Conservation (phyloP, 2,888 invertebrate species). For the Lacanobia wlatinum region DNA sequence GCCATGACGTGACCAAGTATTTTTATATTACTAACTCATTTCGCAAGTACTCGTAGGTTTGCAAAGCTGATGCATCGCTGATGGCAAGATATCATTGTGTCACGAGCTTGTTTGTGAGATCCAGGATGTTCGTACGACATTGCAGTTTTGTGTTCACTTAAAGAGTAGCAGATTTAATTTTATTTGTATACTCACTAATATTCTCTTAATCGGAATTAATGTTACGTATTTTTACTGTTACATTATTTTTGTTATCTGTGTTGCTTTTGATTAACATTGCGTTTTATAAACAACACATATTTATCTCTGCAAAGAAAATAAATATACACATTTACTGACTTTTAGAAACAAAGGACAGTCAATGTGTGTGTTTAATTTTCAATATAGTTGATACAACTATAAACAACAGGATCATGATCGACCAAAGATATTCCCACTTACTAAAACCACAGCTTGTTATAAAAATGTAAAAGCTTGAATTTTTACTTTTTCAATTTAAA, state of each 20-base stretch:
- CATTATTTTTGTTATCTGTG: background rate
- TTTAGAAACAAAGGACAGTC: background rate
- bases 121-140: conserved; percentile 40
- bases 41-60: conserved; percentile 67
- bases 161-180: conserved; percentile 1
- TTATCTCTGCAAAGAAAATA: background rate
- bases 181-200: background rate
- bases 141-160: conserved; percentile 19
- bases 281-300: background rate
- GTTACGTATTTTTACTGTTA: background rate
- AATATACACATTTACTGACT: background rate
- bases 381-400: background rate
- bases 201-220: background rate
- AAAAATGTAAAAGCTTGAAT: conserved; percentile 62
- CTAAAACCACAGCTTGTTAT: conserved; percentile 40
- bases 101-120: conserved; percentile 64
- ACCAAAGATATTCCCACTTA: conserved; percentile 21
- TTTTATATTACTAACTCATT: conserved; percentile 71
- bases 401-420: conserved; percentile 11
- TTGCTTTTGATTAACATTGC: background rate
- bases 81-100: conserved; percentile 61
- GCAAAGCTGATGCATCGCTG: conserved; percentile 67
- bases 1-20: conserved; percentile 74
- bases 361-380: background rate
- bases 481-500: conserved; percentile 75